A percentile compares a stretch with the other conserved stretches of the same genome.
Conservation (phyloP, 1,140 invertebrate genomes). For the Drusus annulatus region DNA sequence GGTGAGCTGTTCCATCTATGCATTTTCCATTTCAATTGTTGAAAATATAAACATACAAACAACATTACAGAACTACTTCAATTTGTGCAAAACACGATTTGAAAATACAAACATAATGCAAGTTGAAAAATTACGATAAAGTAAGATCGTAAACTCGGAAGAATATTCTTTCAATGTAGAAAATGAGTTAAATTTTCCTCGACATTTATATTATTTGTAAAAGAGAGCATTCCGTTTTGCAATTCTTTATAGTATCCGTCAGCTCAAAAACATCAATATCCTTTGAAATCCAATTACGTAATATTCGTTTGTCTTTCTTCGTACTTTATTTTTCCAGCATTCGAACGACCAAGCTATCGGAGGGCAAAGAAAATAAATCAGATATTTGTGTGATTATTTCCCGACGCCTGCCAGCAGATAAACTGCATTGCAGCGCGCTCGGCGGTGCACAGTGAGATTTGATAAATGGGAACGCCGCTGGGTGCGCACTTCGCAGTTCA, state of each 20-base stretch:
- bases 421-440: slow-evolving; percentile 56
- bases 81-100: no score
- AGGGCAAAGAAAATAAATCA: slow-evolving; percentile 53
- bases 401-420: slow-evolving; percentile 46
- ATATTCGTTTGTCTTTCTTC: slow-evolving; percentile 35
- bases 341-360: slow-evolving; percentile 7
- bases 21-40: no score
- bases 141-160: no score
- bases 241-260: slow-evolving; percentile 2
- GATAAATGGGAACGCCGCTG: slow-evolving; percentile 32
- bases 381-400: slow-evolving; percentile 58
- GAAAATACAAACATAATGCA: no score
- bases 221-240: not conserved
- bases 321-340: slow-evolving; percentile 12
- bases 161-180: no score
- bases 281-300: slow-evolving; percentile 45
- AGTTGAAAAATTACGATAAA: no score
- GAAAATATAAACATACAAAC: no score
- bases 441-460: slow-evolving; percentile 55
- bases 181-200: not conserved
- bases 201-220: not conserved
- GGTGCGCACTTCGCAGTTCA: not conserved
- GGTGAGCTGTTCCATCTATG: no score
- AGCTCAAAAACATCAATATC: slow-evolving; percentile 42
- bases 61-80: no score